phyloP scores from a whole-genome alignment of 1,140 invertebrate genomes.

The Lucilia sericata region DNA sequence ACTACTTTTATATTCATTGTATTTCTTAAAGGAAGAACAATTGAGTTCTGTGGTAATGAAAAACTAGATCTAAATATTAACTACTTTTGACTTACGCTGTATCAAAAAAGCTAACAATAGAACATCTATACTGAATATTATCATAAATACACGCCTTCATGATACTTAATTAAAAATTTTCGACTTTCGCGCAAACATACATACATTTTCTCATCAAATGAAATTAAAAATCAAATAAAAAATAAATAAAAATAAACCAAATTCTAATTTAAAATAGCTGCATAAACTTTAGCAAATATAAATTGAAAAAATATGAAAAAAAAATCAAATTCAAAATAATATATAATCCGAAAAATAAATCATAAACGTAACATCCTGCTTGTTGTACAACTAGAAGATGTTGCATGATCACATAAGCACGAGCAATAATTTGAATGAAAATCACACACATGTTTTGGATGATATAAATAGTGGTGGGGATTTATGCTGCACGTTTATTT shows the following conservation, averaged over 20 bases:
- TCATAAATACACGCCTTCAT: constrained; percentile 24
- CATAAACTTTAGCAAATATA: background rate
- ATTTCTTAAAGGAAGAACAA: no score
- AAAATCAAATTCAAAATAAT: background rate
- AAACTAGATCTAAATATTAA: no score
- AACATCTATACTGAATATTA: background rate
- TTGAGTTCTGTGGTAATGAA: no score
- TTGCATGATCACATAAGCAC: background rate
- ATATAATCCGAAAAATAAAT: background rate
- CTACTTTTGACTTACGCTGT: no score
- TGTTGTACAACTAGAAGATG: constrained; percentile 9
- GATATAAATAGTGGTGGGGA: background rate
- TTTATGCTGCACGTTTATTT: background rate
- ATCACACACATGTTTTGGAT: background rate
- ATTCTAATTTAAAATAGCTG: background rate
- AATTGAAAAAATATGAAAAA: background rate
- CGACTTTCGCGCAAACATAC: background rate
- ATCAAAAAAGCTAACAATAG: background rate
- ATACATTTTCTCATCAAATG: background rate
- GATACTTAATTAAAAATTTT: constrained; percentile 29
- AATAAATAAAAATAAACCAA: background rate
- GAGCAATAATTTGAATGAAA: background rate
- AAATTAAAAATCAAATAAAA: background rate
- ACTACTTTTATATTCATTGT: no score
- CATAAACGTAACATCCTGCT: constrained; percentile 7